Evolutionary conservation across 2,888 invertebrate species (phyloP), one percentile per base, ranked within the genome.

Genomic region (Xanthia icteritia): DNA sequence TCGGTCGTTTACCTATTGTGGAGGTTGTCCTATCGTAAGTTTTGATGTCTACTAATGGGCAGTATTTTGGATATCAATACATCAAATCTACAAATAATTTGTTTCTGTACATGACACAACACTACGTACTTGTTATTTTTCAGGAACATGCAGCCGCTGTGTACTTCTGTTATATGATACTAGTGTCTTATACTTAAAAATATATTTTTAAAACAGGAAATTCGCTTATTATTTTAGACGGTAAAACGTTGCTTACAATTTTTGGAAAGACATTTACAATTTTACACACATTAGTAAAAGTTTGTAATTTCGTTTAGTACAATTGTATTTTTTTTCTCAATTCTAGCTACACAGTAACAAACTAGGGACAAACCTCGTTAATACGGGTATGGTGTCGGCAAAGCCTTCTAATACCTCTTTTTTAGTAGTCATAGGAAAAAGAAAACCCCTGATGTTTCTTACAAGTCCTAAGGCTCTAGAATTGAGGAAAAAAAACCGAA

Each of bases 391-490:
- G 69, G 87, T 81, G 76, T 90, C 90, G 80, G 88, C 94, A 91
- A 92, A 92, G 15, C 83, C 90, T 76, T 93, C 91, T 91, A 95
- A 84, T 79, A 94, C 90, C 78, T 92, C 88, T 91, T 93, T 94
- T 93, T 91, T 92, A 81, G 81, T 90, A 91, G 90, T 82, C 80
- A 72, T 72, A 82, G 82, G 86, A 87, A 91, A 91, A 78, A 92
- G 85, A 65, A 78, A 82, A 48, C 74, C 76, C 80, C 84, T 86
- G 87, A 87, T 88, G 71, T 89, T 91, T 92, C 91, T 91, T 89
- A 94, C 76, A 73, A 86, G 79, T 84, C 86, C 77, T 91, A 79
- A 82, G 81, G 95, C 75, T 94, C 95, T 95, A 95, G 94, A 94
- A 94, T 95, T 94, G 94, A 94, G 94, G 95, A 93, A 93, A 92